phyloP scores from a whole-genome alignment of 2,113 vertebrate genomes.

The Percopsis transmontana region DNA sequence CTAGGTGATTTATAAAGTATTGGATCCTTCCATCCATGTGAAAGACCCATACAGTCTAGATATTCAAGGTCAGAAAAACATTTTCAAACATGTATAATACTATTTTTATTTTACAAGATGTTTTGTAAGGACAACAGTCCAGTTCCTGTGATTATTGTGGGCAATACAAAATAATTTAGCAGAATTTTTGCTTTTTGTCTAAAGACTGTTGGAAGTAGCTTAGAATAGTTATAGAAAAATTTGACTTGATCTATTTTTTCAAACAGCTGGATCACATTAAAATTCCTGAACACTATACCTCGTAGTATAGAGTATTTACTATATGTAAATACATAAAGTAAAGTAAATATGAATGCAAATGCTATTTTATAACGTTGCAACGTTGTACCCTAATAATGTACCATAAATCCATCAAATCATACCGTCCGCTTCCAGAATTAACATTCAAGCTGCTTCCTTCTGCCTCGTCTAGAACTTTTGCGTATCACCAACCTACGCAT shows the following conservation, averaged over 20 bases:
- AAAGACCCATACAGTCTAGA: constrained; percentile 85
- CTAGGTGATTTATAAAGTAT: constrained; percentile 90
- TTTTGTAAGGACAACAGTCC: no score
- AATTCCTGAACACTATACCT: no score
- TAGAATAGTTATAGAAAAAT: no score
- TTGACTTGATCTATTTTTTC: no score
- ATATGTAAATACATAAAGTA: no score
- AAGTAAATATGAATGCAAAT: no score
- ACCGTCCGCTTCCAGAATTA: background rate
- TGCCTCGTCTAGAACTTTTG: constrained; percentile 70
- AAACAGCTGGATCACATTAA: no score
- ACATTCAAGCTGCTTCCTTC: background rate
- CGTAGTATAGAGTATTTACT: no score
- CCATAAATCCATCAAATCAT: no score
- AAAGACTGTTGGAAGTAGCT: background rate
- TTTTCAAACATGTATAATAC: background rate
- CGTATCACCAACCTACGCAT: constrained; percentile 81
- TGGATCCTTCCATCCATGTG: constrained; percentile 84
- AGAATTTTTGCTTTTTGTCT: background rate
- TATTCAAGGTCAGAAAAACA: constrained; percentile 81
- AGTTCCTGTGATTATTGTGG: background rate
- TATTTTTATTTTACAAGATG: background rate
- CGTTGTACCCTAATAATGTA: no score
- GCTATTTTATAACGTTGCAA: no score
- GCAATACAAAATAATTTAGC: no score